Base-by-base conservation (phyloP, 2,797 vertebrate species). In the Gadopsis bispinosus region DNA sequence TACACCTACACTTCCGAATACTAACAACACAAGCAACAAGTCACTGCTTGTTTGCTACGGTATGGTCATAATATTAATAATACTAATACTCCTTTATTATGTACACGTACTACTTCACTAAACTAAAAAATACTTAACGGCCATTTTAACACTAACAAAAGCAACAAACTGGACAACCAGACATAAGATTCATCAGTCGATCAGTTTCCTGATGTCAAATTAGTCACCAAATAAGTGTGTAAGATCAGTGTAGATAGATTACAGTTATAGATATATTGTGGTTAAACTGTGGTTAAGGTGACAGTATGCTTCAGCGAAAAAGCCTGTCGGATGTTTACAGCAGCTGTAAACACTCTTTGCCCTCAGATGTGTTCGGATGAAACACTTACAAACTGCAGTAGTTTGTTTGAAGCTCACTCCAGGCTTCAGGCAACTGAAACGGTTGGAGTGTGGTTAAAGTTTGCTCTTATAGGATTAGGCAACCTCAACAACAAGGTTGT, bases 51-150 rank as follows among this genome's bases (percentile, higher is more conserved):
- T n/a, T n/a, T n/a, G n/a, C n/a, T n/a, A n/a, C n/a, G n/a, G n/a
- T n/a, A n/a, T n/a, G n/a, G n/a, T n/a, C n/a, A n/a, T n/a, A n/a
- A n/a, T n/a, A n/a, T n/a, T n/a, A n/a, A n/a, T n/a, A n/a, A n/a
- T n/a, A n/a, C n/a, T n/a, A n/a, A n/a, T n/a, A n/a, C n/a, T n/a
- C n/a, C n/a, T n/a, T n/a, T n/a, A n/a, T n/a, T n/a, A n/a, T n/a
- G n/a, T n/a, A 90, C 87, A 90, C 87, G 68, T 86, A 93, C 84
- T 87, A 65, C 88, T 92, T 92, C 80, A 87, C 29, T 70, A 29
- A 80, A 88, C 87, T 88, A 92, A 90, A 87, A 86, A 87, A 70
- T 19, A 72, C 22, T 56, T 69, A 64, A 80, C 9, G 37, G 37
- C 37, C 37, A 39, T 39, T 39, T 39, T 39, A 39, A 39, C 37